Conservation (phyloP, 1,140 invertebrate species). For the Tetranychus cinnabarinus region DNA sequence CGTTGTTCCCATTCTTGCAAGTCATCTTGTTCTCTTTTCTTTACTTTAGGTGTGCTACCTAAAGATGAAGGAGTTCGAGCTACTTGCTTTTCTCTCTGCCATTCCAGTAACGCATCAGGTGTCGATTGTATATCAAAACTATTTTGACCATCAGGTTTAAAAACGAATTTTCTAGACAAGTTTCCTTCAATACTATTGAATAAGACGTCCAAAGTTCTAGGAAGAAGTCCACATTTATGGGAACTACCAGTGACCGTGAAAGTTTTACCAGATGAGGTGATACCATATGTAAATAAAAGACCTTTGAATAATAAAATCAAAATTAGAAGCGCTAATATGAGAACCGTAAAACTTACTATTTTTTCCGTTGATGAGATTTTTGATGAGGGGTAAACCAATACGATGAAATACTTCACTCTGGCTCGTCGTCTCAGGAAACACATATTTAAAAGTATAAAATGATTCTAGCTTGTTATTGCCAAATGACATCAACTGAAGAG, state of each 20-base stretch:
- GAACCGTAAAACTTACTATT: slow-evolving; percentile 29
- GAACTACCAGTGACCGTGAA: slow-evolving; percentile 68
- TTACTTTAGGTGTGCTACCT: slow-evolving; percentile 4
- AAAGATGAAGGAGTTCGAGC: not conserved
- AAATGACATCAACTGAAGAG: slow-evolving; percentile 29
- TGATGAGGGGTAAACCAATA: slow-evolving; percentile 62
- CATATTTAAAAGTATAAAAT: slow-evolving; percentile 33
- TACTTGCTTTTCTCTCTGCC: slow-evolving; percentile 25
- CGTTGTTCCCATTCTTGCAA: slow-evolving; percentile 14
- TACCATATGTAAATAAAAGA: slow-evolving; percentile 70
- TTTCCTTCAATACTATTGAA: slow-evolving; percentile 59
- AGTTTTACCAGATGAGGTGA: slow-evolving; percentile 85
- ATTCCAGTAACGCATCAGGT: slow-evolving; percentile 58
- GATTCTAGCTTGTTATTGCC: not conserved
- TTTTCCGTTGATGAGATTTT: slow-evolving; percentile 35
- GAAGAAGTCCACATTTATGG: slow-evolving; percentile 57
- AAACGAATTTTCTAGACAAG: slow-evolving; percentile 30
- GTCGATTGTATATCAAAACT: slow-evolving; percentile 71
- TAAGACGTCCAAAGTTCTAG: slow-evolving; percentile 63
- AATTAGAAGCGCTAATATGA: not conserved
- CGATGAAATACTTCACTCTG: slow-evolving; percentile 66
- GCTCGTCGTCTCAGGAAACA: slow-evolving; percentile 46
- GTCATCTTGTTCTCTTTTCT: not conserved
- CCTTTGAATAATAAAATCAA: not conserved
- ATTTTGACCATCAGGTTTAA: slow-evolving; percentile 79